These are phyloP conservation scores for Elachura formosa DNA, from an alignment of 2,113 vertebrate species.

Conservation along the genomic window DNA sequence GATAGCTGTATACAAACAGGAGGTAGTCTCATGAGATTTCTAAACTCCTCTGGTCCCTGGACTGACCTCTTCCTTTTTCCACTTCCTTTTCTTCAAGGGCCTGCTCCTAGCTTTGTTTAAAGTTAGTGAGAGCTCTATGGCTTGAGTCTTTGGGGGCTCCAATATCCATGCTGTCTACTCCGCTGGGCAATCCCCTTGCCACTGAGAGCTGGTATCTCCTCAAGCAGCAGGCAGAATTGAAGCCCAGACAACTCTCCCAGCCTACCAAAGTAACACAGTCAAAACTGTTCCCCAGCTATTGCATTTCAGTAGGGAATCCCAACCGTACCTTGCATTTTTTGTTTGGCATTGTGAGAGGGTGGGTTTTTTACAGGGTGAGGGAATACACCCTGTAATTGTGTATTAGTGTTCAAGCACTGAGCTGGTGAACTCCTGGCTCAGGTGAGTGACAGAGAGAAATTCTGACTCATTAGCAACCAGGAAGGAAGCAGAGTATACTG, in stretches of 20 bases:
- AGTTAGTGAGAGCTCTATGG: background rate
- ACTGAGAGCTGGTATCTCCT: background rate
- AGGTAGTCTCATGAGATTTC: background rate
- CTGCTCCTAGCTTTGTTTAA: background rate
- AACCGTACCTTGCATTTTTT: background rate
- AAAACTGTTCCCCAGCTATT: background rate
- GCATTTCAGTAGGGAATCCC: background rate
- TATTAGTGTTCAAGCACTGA: background rate
- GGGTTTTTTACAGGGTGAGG: background rate
- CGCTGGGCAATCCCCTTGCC: background rate
- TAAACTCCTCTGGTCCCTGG: background rate
- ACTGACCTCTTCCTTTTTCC: background rate
- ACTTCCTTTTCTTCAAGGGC: background rate
- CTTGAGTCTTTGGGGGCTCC: background rate
- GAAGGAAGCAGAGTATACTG: background rate
- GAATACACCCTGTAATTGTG: background rate
- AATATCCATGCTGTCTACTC: background rate
- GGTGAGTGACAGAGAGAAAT: background rate
- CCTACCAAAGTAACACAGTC: background rate
- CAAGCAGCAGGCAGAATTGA: background rate
- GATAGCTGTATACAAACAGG: background rate
- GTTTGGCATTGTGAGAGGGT: background rate
- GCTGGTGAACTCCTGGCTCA: background rate
- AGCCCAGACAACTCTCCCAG: background rate
- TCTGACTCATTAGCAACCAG: slow-evolving; percentile 9